Base-by-base conservation (phyloP, 2,888 invertebrate species). In the Lapara coniferarum region DNA sequence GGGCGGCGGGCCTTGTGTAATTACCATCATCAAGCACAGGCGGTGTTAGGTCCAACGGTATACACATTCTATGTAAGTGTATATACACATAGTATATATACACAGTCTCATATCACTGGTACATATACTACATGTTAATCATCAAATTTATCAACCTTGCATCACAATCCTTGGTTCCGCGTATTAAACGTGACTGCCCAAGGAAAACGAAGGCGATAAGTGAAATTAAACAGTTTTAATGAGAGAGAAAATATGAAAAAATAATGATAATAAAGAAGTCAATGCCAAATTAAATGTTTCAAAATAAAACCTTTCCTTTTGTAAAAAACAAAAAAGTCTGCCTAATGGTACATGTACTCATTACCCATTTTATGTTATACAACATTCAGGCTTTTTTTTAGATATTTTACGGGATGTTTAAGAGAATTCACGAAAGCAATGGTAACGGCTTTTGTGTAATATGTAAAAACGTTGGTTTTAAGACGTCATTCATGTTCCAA, bases 1-100 rank as follows among this genome's bases (percentile, higher is more conserved):
- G 75, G 70, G 77, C 75, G 80, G 75, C 78, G 78, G 75, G 74
- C 77, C 80, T 83, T 79, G 74, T 82, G 81, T 85, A 86, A 89
- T 86, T 85, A 80, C 80, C 77, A 81, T 85, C 86, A 84, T 89
- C 85, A 87, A 79, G 71, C 74, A 77, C 89, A 89, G 81, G 79
- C 84, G 87, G 83, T 79, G 82, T 78, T 74, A 71, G 67, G 66
- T 67, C 63, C 49, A 63, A 49, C 63, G 13, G 12, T 16, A 19
- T 63, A 63, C 16, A 58, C n/a, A 37, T 14, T 7, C 0, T 7
- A 37, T 37, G 37, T 37, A 37, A 25, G 25, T 25, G 37, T 37
- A 37, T 37, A 16, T 46, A 46, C 44, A n/a, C n/a, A 37, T 59
- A 59, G n/a, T 44, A n/a, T 16, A 46, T 59, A 25, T 25, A 25